Base-by-base conservation (phyloP, 2,888 invertebrate genomes). In the Heliconius sara region DNA sequence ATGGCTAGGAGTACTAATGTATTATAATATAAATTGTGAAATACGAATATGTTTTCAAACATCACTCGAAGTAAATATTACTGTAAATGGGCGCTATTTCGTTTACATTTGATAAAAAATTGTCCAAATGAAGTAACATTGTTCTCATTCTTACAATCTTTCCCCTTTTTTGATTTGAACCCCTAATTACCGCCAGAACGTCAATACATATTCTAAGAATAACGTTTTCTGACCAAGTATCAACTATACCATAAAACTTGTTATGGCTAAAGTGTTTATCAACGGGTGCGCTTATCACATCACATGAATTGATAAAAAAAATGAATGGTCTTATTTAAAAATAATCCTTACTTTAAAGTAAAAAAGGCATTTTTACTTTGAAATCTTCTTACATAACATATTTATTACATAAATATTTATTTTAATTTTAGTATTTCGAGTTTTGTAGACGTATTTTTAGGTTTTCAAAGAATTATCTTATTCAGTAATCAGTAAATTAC, bases 221-320 rank as follows among this genome's bases (percentile, higher is more conserved):
- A 25, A n/a, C n/a, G 39, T 73, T n/a, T 73, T 39, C 34, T 60
- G n/a, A 73, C 16, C n/a, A 16, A 34, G n/a, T 9, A 39, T 57
- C 57, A 73, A 25, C 30, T 72, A n/a, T 52, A 30, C 13, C 27
- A 72, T 72, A 52, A 34, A 57, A 72, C 22, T 72, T 72, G 19
- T 75, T 43, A 34, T 27, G 27, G 22, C 22, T 9, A 43, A 74
- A 65, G 34, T 60, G 27, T 65, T 66, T 75, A 30, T 75, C 65
- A 75, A 75, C 66, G 75, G 75, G 75, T 43, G 75, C 75, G 75
- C 75, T 75, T 75, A 75, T 75, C 75, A 66, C 47, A 22, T 65
- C 63, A 47, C 43, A 66, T 19, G 25, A 75, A 75, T 47, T 65
- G 75, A 75, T 75, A 75, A 75, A 34, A 73, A 22, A 65, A 12